Evolutionary conservation across 2,888 invertebrate genomes (phyloP), one percentile per base, ranked within the genome.

Genomic region (Drosophila rellima): DNA sequence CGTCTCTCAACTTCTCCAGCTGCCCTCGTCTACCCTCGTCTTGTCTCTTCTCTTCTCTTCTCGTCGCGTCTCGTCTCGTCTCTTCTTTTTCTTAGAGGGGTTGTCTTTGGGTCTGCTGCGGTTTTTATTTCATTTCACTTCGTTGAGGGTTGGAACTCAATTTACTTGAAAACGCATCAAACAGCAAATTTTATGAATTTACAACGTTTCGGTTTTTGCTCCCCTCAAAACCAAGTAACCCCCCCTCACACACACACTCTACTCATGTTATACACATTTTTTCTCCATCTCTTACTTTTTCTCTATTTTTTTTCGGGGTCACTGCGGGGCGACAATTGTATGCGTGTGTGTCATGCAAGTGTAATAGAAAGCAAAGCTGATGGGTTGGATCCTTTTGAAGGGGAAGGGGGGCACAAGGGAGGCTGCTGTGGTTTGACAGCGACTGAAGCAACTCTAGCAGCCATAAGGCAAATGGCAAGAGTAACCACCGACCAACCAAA

Each of bases 111-210:
- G 59, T 69, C 47, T 80, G 64, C 72, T 89, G 87, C 66, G 84
- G 89, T 86, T 85, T 88, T 86, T 88, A 88, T 86, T 88, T 85
- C 84, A 80, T 88, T 85, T 83, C 79, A 76, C 71, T 81, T 81
- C 74, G 80, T 78, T 74, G 82, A 83, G 89, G 89, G 85, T 89
- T 86, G 85, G 83, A 86, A 89, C 89, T 87, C 89, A 86, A 86
- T 86, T 86, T 86, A 89, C 88, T 84, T 89, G 82, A 84, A 84
- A 86, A 86, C 89, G 85, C 89, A 86, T 87, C 88, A 87, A 89
- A 84, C 89, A 82, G 85, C 89, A 85, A 89, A 89, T 86, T 86
- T 86, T 86, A 86, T 86, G 85, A 86, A 86, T 86, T 86, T 86
- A 85, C 89, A 89, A 89, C 85, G 82, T 84, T 89, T 86, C 83